Evolutionary conservation across 1,140 invertebrate genomes (phyloP), one percentile per base, ranked within the genome.

Genomic region (Drosophila subobscura): DNA sequence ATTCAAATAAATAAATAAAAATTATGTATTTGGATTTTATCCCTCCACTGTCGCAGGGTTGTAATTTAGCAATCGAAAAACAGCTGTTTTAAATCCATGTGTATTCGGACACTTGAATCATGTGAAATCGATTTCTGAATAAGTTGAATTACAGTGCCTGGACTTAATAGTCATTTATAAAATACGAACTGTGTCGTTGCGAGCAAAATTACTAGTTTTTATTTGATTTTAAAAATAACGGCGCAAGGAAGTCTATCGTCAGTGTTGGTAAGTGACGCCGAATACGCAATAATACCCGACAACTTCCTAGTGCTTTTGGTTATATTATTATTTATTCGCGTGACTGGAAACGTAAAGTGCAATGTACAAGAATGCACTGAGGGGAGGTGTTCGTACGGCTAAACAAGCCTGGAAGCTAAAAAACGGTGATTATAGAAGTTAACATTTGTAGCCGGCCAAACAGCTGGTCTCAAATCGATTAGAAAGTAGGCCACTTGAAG

Each of bases 331-430:
- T 73, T 74, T 56, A 8, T 49, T 55, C 27, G 41, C 49, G 44
- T 41, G 42, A 65, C 42, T 49, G 58, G 7, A 58, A 54, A 25
- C 8, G 10, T 29, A 5, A 41, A 72, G 47, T 37, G 58, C 64
- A 60, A 91, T 91, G 89, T 91, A 91, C 57, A 89, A 86, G 71
- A 64, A 90, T 88, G 89, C 60, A 50, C 57, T 91, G 14, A 91
- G 72, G 37, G 77, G 85, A 58, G 89, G 89, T 33, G 57, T 80
- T 46, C 76, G 89, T 51, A 90, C 89, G 46, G 89, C 89, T 64
- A 76, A 84, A 53, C 75, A 90, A 56, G 89, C 89, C 40, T 91
- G 89, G 89, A 91, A 86, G 75, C 61, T 91, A 16, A 79, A 79
- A 72, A 91, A 80, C 54, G 89, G 89, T 90, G 55, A 85, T 63